phyloP scores from a whole-genome alignment of 2,888 invertebrate genomes.

The Empis livida region DNA sequence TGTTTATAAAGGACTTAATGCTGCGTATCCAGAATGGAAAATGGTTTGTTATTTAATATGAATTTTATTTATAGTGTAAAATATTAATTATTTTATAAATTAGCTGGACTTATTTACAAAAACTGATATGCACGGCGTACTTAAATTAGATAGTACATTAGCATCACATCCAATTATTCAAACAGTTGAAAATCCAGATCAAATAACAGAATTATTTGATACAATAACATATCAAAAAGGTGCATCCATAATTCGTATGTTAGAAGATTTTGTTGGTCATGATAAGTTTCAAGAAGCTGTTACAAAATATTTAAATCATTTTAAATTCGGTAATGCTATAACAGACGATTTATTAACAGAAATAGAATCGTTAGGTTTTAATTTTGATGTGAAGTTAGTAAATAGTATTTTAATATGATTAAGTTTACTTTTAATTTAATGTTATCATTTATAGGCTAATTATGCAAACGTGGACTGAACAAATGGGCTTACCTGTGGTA shows the following conservation, averaged over 20 bases:
- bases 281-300: slow-evolving; percentile 60
- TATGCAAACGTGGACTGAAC: slow-evolving; percentile 82
- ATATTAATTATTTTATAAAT: neutral
- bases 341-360: slow-evolving; percentile 59
- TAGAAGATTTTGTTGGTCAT: slow-evolving; percentile 60
- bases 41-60: slow-evolving; percentile 41
- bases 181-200: slow-evolving; percentile 68
- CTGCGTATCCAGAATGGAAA: slow-evolving; percentile 64
- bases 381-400: slow-evolving; percentile 37
- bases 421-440: neutral
- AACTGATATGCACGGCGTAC: slow-evolving; percentile 56
- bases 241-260: slow-evolving; percentile 77
- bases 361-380: slow-evolving; percentile 41
- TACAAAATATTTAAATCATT: slow-evolving; percentile 56
- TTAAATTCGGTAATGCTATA: slow-evolving; percentile 60
- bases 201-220: slow-evolving; percentile 88
- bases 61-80: slow-evolving; percentile 18
- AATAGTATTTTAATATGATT: neutral
- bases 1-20: slow-evolving; percentile 63
- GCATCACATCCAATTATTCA: slow-evolving; percentile 87
- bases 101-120: slow-evolving; percentile 67
- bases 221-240: slow-evolving; percentile 87
- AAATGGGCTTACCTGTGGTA: slow-evolving; percentile 78
- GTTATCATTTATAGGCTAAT: no score
- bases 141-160: slow-evolving; percentile 61